Evolutionary conservation across 2,113 vertebrate species (phyloP).

Genomic region (Anseranas semipalmata): DNA sequence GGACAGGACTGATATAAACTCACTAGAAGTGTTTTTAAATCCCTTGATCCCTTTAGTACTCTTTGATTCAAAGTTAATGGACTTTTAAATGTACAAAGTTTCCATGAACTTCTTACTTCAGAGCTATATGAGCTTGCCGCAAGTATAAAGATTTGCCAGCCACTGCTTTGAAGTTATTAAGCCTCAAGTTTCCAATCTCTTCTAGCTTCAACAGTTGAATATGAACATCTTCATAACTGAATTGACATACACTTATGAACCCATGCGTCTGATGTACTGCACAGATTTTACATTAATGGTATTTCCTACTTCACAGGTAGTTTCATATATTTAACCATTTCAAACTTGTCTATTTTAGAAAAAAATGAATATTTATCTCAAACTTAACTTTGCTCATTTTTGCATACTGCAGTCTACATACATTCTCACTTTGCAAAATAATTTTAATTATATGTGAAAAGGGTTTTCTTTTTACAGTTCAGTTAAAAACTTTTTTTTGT

Average conservation of each 20-base stretch:
- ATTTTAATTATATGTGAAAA: background rate
- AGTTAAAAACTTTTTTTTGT: background rate
- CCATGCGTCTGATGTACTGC: background rate
- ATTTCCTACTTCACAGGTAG: background rate
- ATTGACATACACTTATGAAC: background rate
- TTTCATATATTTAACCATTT: background rate
- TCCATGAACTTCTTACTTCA: conserved; percentile 24
- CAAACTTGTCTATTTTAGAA: background rate
- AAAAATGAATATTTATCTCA: background rate
- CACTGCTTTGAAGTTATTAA: background rate
- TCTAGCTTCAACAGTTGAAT: background rate
- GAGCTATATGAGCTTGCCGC: background rate
- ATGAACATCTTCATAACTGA: background rate
- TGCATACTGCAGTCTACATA: background rate
- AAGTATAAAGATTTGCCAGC: background rate
- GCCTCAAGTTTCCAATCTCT: background rate
- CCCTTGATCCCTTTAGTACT: background rate
- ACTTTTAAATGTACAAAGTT: conserved; percentile 19
- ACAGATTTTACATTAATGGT: background rate
- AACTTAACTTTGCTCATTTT: background rate
- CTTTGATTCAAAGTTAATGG: conserved; percentile 30
- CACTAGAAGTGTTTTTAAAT: background rate
- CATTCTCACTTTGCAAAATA: background rate
- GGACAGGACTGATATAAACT: background rate
- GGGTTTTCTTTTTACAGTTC: background rate